Percentiles rank a stretch among this genome's conserved stretches.
These are phyloP conservation scores for Drosophila differens DNA, from an alignment of 2,888 invertebrate genomes.

Conservation along the genomic window DNA sequence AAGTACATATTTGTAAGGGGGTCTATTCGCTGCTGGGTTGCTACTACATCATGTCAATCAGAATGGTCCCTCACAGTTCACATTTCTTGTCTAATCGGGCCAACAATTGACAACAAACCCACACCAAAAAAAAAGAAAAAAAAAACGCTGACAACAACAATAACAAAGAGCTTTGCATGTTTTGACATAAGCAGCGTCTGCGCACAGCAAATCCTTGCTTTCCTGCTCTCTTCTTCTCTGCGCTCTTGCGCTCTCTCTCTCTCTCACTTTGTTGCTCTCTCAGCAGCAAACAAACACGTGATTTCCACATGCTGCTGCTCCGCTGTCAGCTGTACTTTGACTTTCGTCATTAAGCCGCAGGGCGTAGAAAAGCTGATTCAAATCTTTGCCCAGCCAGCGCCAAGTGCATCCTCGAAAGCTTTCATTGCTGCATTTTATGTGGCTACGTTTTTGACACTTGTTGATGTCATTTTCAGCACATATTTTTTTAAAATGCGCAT, in stretches of 20 bases:
- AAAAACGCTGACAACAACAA: conserved; percentile 8
- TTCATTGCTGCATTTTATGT: conserved; percentile 8
- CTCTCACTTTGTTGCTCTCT: conserved; percentile 6
- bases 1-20: not conserved
- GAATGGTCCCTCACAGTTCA: conserved; percentile 27
- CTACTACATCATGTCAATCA: conserved; percentile 63
- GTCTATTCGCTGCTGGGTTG: not conserved
- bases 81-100: conserved; percentile 64
- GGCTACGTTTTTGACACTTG: conserved; percentile 52
- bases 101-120: conserved; percentile 69
- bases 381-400: conserved; percentile 45
- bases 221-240: not conserved
- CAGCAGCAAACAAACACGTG: conserved; percentile 49
- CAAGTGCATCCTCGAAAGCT: conserved; percentile 47
- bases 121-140: conserved; percentile 20
- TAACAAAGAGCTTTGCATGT: conserved; percentile 34
- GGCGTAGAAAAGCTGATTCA: conserved; percentile 23
- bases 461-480: conserved; percentile 55
- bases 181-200: conserved; percentile 69
- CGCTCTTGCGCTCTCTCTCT: not conserved
- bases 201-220: conserved; percentile 38
- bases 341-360: conserved; percentile 33
- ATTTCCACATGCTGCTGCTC: conserved; percentile 31
- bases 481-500: conserved; percentile 1
- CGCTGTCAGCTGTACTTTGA: conserved; percentile 51